Evolutionary conservation across 2,113 vertebrate species (phyloP), one percentile per base, ranked within the genome.

Genomic region (Dolichotis patagonum): DNA sequence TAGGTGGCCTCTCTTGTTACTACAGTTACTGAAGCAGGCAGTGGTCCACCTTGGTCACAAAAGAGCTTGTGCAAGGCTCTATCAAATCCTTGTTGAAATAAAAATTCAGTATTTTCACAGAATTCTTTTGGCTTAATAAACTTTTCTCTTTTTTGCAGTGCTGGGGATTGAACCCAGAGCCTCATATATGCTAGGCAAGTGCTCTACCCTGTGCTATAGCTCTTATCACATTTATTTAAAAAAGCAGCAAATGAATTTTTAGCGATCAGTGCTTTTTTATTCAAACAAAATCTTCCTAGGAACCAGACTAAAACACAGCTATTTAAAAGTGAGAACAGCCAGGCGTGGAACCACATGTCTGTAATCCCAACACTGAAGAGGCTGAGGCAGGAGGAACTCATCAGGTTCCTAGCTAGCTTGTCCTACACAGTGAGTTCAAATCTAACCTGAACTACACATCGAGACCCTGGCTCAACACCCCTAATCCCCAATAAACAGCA

Each of bases 41-140:
- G 54, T 84, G n/a, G n/a, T 71, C 78, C 60, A 71, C 35, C 54
- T 91, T 81, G 52, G 30, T 54, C 46, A 85, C 14, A 71, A 90
- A 69, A n/a, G 87, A 93, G 12, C 4, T 94, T 41, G 32, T 30
- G 28, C 32, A 38, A 85, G 62, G 52, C 62, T 91, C 54, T 95
- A 28, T 90, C n/a, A 78, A 90, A 46, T 24, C 46, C 12, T 77
- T 84, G 10, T 30, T 78, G 43, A 96, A 97, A 77, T n/a, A 67
- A 67, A 80, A 84, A 67, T 28, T 77, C 30, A 67, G 24, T 60
- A 75, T 75, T 65, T 86, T 89, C 46, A 83, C 22, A 78, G 43
- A 69, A 92, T 80, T 91, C 5, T 91, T 75, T 92, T 87, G 63
- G 35, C 7, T 30, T 71, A 85, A 54, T 49, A 38, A 82, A 62